Evolutionary conservation across 2,113 vertebrate species (phyloP), one percentile per base, ranked within the genome.

Genomic region (Maylandia zebra): DNA sequence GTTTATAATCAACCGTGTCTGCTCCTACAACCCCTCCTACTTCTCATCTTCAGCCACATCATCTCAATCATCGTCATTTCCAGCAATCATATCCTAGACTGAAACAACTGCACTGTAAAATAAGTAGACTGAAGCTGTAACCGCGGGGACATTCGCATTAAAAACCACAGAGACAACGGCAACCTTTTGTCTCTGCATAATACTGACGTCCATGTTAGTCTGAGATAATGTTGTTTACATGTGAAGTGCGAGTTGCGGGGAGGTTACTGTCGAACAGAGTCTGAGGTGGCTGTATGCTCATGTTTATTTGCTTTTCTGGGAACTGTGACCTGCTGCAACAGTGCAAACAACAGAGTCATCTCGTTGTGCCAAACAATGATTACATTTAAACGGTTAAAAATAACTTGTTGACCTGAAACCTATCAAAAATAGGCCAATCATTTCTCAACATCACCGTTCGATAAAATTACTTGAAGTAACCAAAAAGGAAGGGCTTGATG

Each of bases 21-120:
- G 50, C 61, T 61, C 76, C 13, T 48, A 50, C 12, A 19, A 12
- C 53, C 10, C 59, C 57, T 7, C 74, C 74, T 3, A 32, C 45
- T 52, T 78, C 45, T 53, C 16, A 16, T 83, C 48, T n/a, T 55
- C 55, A 55, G 82, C 81, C 36, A 52, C 89, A 79, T 78, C 88
- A 6, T 78, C 27, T 34, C 53, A 57, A 64, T 89, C 7, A 85
- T 61, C 57, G 14, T 78, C 45, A 78, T 78, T 78, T 78, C 27
- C 36, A 83, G 36, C 69, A 82, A 79, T 78, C 32, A 74, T 14
- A 56, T 66, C 64, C 6, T 66, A 2, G 16, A 30, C 43, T 50
- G 27, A 52, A 78, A 78, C 0, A 32, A 78, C 74, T 32, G 27
- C 24, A 50, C 8, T 13, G 45, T 8, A 32, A 3, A 83, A 86